Conservation (phyloP, 2,113 vertebrate genomes). For the Melanocharis versteri region DNA sequence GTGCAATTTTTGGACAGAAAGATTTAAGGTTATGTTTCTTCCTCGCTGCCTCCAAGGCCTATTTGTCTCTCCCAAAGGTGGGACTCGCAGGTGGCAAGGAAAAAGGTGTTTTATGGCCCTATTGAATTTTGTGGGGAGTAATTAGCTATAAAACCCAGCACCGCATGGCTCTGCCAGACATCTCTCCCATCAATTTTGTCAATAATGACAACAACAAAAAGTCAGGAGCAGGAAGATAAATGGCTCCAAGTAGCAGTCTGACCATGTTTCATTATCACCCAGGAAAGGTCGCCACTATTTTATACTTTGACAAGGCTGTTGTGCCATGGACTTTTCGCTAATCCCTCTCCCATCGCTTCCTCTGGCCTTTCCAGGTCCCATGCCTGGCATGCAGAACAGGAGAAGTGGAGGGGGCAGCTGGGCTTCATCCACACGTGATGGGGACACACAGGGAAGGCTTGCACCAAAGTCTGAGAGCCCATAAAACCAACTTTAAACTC, state of each 20-base stretch:
- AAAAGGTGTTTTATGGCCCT: constrained; percentile 51
- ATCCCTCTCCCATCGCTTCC: not conserved
- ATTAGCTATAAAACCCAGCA: constrained; percentile 64
- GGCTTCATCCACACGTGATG: not conserved
- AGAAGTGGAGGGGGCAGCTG: not conserved
- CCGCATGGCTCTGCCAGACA: constrained; percentile 19
- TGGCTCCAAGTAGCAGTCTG: not conserved
- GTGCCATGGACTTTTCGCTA: not conserved
- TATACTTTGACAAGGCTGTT: not conserved
- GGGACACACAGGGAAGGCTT: not conserved
- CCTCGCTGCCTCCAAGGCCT: constrained; percentile 37
- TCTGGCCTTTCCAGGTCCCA: not conserved
- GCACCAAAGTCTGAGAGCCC: not conserved
- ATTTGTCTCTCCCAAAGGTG: constrained; percentile 38
- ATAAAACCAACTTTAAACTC: not conserved
- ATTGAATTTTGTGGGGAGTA: constrained; percentile 55
- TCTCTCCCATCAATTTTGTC: constrained; percentile 15
- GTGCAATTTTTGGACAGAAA: not conserved
- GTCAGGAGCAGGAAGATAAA: constrained; percentile 15
- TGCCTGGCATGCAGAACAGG: not conserved
- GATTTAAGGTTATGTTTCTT: constrained; percentile 47
- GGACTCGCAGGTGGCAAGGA: constrained; percentile 18
- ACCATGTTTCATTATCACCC: not conserved
- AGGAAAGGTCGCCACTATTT: not conserved
- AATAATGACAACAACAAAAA: constrained; percentile 40